Conservation (phyloP, 2,888 invertebrate species). For the Conomelus anceps region DNA sequence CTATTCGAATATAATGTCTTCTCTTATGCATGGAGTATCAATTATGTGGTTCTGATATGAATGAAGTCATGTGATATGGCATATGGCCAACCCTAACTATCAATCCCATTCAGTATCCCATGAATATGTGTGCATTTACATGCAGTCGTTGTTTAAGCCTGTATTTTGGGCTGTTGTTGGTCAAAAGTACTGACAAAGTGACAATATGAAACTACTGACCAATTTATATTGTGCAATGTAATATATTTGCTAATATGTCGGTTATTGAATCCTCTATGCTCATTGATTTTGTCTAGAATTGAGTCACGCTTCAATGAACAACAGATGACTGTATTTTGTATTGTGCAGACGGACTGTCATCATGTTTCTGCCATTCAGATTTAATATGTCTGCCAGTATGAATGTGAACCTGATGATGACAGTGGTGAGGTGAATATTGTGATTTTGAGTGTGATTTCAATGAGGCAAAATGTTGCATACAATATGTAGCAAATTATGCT, state of each 20-base stretch:
- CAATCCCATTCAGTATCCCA: neutral
- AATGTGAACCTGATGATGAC: neutral
- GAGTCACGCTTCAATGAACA: neutral
- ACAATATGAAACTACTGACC: no score
- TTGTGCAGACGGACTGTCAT: neutral
- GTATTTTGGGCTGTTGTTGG: neutral
- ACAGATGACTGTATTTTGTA: neutral
- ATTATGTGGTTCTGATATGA: no score
- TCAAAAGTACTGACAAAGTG: neutral
- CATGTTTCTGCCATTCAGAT: neutral
- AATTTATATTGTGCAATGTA: neutral
- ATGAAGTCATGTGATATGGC: neutral
- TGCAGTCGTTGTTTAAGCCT: no score
- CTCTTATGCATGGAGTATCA: no score
- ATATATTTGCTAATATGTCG: no score
- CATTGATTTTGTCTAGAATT: neutral
- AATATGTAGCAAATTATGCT: neutral
- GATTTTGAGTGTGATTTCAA: neutral
- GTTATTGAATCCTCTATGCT: neutral
- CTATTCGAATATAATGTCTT: no score
- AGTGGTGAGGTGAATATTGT: neutral
- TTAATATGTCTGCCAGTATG: neutral
- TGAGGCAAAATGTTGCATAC: neutral
- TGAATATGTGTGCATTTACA: neutral
- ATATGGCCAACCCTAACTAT: neutral